Percentiles rank a stretch among this genome's conserved stretches.
Evolutionary conservation across 1,140 invertebrate genomes (phyloP).

Genomic region (Saccostrea echinata): DNA sequence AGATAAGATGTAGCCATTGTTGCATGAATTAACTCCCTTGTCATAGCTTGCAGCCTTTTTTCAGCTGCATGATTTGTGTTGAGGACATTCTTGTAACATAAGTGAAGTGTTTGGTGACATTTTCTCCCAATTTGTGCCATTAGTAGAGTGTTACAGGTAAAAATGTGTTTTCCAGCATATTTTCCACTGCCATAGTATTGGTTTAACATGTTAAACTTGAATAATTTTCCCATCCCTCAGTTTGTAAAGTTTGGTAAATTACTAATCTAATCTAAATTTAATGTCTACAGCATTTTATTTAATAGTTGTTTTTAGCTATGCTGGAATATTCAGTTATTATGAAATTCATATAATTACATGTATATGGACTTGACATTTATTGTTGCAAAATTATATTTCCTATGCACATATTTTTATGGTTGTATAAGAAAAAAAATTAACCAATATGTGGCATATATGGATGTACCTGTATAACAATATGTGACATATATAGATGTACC

Average conservation of each 20-base stretch:
- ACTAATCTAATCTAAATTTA: neutral
- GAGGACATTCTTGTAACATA: neutral
- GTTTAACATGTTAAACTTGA: neutral
- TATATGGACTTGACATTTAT: too few relatives aligned
- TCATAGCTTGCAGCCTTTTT: neutral
- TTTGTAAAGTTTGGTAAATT: neutral
- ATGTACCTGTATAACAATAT: too few relatives aligned
- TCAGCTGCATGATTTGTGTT: neutral
- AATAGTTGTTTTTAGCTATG: neutral
- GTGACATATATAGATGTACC: too few relatives aligned
- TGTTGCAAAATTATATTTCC: too few relatives aligned
- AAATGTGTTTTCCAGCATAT: neutral
- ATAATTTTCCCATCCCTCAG: neutral
- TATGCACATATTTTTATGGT: too few relatives aligned
- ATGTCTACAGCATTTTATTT: neutral
- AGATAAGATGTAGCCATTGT: neutral
- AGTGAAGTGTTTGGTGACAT: neutral
- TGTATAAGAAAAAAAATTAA: too few relatives aligned
- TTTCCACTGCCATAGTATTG: neutral
- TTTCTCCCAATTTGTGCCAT: neutral
- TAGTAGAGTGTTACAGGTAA: neutral
- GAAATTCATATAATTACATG: too few relatives aligned
- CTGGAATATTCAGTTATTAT: neutral
- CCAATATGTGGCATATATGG: too few relatives aligned
- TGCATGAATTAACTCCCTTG: slow-evolving; percentile 22